These are phyloP conservation scores for Cynodonichthys magdalenae DNA, from an alignment of 2,797 vertebrate genomes.

Conservation along the genomic window DNA sequence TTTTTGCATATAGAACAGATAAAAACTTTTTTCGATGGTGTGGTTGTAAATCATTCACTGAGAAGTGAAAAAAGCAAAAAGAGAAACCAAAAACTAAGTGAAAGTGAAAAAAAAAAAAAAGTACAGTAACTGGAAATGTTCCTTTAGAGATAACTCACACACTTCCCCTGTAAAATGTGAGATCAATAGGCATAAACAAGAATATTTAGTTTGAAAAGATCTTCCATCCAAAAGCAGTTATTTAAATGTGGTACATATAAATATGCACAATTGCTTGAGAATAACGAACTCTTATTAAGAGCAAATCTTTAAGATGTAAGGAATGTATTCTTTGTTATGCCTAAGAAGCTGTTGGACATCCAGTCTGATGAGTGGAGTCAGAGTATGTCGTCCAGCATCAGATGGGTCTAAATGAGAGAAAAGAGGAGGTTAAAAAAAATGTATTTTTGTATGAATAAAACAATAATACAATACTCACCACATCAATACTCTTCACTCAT, in stretches of 20 bases:
- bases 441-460: background rate
- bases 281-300: conserved; percentile 55
- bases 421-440: background rate
- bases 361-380: conserved; percentile 10
- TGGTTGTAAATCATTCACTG: conserved; percentile 40
- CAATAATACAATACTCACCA: conserved; percentile 21
- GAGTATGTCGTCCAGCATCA: conserved; percentile 13
- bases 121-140: conserved; percentile 15
- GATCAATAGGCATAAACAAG: conserved; percentile 23
- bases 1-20: conserved; percentile 9
- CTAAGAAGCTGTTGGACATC: conserved; percentile 18
- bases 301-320: conserved; percentile 22
- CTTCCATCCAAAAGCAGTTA: conserved; percentile 18
- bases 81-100: conserved; percentile 8
- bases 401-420: conserved; percentile 16
- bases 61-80: conserved; percentile 8
- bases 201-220: conserved; percentile 17
- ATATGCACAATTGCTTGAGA: conserved; percentile 46
- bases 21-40: background rate
- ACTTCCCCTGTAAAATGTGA: conserved; percentile 3
- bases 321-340: conserved; percentile 33
- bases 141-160: conserved; percentile 21
- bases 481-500: conserved; percentile 14
- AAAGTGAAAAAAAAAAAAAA: background rate
- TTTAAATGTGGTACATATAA: conserved; percentile 32